Conservation (phyloP, 1,140 invertebrate species). For the Popillia japonica region DNA sequence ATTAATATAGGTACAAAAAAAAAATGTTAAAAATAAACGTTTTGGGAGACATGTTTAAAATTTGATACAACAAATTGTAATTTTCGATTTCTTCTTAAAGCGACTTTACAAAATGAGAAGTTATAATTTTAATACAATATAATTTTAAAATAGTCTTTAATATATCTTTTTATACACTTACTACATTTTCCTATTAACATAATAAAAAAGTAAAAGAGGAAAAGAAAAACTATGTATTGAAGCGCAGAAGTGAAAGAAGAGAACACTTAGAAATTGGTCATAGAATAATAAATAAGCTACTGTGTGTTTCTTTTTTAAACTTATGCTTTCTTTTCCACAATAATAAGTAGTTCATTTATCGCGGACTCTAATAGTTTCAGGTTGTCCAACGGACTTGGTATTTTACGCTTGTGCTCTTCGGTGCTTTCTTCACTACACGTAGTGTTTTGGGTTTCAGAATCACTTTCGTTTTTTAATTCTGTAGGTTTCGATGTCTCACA, state of each 20-base stretch:
- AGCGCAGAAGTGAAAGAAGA: conserved; percentile 31
- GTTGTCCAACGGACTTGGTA: conserved; percentile 44
- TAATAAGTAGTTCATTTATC: conserved; percentile 54
- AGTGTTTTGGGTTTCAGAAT: conserved; percentile 51
- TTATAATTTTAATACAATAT: conserved; percentile 12
- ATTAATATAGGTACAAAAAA: background rate
- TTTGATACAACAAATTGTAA: conserved; percentile 4
- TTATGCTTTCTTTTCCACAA: conserved; percentile 54
- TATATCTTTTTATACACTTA: conserved; percentile 34
- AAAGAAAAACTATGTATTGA: conserved; percentile 17
- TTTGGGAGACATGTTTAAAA: conserved; percentile 11
- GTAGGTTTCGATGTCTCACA: background rate
- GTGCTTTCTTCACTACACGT: conserved; percentile 48
- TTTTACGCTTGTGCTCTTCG: conserved; percentile 48
- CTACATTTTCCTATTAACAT: conserved; percentile 28
- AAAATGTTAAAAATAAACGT: conserved; percentile 14
- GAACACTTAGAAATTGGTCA: conserved; percentile 46
- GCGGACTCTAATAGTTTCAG: conserved; percentile 54
- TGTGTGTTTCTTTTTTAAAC: conserved; percentile 39
- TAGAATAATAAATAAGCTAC: conserved; percentile 37
- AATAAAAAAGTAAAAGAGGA: background rate
- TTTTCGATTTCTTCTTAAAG: conserved; percentile 10
- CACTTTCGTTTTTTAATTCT: conserved; percentile 48
- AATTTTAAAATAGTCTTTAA: conserved; percentile 29
- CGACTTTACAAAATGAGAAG: conserved; percentile 11